Conservation (phyloP, 2,888 invertebrate genomes). For the Pinctada fucata region DNA sequence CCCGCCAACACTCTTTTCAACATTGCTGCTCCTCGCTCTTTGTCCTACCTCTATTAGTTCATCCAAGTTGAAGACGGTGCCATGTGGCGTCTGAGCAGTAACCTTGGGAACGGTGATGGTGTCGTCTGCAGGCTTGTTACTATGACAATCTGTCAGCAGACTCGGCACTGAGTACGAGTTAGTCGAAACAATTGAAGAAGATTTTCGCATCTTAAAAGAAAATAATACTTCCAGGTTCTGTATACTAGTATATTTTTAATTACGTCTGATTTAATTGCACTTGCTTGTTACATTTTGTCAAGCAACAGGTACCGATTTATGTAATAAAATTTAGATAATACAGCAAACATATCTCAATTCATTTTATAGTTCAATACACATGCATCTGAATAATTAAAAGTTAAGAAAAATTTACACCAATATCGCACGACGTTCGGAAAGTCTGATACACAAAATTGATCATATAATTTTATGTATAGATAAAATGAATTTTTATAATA, state of each 20-base stretch:
- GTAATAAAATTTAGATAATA: too few species aligned
- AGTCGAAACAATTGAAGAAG: slow-evolving; percentile 62
- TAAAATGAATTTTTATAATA: not conserved
- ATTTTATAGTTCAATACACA: too few species aligned
- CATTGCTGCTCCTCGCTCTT: too few species aligned
- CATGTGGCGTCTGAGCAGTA: slow-evolving; percentile 70
- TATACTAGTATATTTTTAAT: not conserved
- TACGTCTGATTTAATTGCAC: not conserved
- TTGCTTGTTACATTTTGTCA: too few species aligned
- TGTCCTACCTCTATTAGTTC: slow-evolving; percentile 65
- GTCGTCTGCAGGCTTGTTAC: slow-evolving; percentile 11
- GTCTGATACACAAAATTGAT: too few species aligned
- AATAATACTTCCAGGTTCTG: not conserved
- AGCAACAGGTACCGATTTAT: too few species aligned
- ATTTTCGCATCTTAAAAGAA: slow-evolving; percentile 59
- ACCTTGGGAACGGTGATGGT: slow-evolving; percentile 60
- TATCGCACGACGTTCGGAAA: too few species aligned
- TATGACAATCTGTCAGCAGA: slow-evolving; percentile 6
- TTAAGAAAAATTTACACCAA: too few species aligned
- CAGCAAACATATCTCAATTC: too few species aligned
- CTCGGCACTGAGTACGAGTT: slow-evolving; percentile 44
- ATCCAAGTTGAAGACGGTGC: slow-evolving; percentile 68
- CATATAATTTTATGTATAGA: not conserved
- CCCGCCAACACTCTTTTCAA: too few species aligned
- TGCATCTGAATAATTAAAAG: too few species aligned